A percentile compares a stretch with the other conserved stretches of the same genome.
phyloP scores from a whole-genome alignment of 2,797 vertebrate species.

The Coregonus suidteri region DNA sequence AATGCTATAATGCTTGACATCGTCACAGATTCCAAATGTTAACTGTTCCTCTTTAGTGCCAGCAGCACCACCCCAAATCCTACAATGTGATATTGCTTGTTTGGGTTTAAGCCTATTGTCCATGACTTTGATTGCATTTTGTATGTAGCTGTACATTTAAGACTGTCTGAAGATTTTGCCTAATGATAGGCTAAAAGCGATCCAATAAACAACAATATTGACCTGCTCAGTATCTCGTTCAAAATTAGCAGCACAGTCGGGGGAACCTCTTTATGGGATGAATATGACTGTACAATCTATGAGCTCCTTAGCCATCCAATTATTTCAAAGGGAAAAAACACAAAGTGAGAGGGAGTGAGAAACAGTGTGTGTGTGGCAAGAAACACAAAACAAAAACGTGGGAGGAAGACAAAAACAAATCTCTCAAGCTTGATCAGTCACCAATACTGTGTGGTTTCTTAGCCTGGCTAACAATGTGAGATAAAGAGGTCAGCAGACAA shows the following conservation, averaged over 20 bases:
- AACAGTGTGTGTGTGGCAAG: constrained; percentile 37
- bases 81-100: constrained; percentile 11
- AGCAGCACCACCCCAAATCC: constrained; percentile 49
- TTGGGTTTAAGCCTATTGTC: neutral
- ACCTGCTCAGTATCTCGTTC: neutral
- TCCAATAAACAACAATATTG: neutral
- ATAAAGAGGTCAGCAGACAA: too few relatives aligned
- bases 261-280: neutral
- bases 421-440: constrained; percentile 36
- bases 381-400: too few relatives aligned
- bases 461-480: constrained; percentile 35
- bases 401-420: constrained; percentile 31
- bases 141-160: neutral
- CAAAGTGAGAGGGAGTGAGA: constrained; percentile 28
- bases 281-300: neutral
- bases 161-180: neutral
- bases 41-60: constrained; percentile 52
- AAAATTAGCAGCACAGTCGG: neutral
- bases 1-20: too few relatives aligned
- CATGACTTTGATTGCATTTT: neutral
- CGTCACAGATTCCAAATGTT: constrained; percentile 55
- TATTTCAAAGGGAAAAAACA: constrained; percentile 11
- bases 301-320: neutral
- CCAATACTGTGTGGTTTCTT: constrained; percentile 39
- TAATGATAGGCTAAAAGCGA: neutral